These are phyloP conservation scores for Microdon myrmicae DNA, from an alignment of 2,888 invertebrate genomes.

Conservation along the genomic window DNA sequence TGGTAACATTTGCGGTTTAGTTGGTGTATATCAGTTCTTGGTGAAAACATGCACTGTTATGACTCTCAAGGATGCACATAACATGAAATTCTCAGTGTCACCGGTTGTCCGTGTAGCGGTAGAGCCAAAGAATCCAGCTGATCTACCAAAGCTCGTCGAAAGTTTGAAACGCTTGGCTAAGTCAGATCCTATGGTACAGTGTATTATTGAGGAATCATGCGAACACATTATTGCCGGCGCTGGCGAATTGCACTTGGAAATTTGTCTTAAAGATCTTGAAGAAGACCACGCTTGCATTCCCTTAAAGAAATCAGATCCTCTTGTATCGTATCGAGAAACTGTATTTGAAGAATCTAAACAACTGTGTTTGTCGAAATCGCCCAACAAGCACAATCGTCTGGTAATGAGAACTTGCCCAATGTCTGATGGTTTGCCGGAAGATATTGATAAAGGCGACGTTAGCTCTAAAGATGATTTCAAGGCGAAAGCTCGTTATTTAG, in stretches of 20 bases:
- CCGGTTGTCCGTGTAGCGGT: constrained; percentile 99
- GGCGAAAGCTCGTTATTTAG: constrained; percentile 91
- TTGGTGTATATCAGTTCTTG: constrained; percentile 99
- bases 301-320: constrained; percentile 98
- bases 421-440: constrained; percentile 96
- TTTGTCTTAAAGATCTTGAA: constrained; percentile 98
- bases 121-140: constrained; percentile 98
- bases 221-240: constrained; percentile 99
- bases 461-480: constrained; percentile 98
- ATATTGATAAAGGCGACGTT: constrained; percentile 95
- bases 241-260: constrained; percentile 99
- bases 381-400: constrained; percentile 99
- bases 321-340: constrained; percentile 98
- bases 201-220: constrained; percentile 98
- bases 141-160: constrained; percentile 98
- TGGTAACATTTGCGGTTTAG: constrained; percentile 99
- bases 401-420: constrained; percentile 95
- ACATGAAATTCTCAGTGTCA: constrained; percentile 99
- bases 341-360: constrained; percentile 92
- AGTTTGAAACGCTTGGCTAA: constrained; percentile 98
- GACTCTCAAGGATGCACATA: constrained; percentile 99
- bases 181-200: constrained; percentile 99
- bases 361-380: constrained; percentile 98
- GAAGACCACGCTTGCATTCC: constrained; percentile 99
- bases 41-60: constrained; percentile 99